A percentile compares a stretch with the other conserved stretches of the same genome.
Conservation (phyloP, 2,797 vertebrate genomes). For the Poliocrania exsul region DNA sequence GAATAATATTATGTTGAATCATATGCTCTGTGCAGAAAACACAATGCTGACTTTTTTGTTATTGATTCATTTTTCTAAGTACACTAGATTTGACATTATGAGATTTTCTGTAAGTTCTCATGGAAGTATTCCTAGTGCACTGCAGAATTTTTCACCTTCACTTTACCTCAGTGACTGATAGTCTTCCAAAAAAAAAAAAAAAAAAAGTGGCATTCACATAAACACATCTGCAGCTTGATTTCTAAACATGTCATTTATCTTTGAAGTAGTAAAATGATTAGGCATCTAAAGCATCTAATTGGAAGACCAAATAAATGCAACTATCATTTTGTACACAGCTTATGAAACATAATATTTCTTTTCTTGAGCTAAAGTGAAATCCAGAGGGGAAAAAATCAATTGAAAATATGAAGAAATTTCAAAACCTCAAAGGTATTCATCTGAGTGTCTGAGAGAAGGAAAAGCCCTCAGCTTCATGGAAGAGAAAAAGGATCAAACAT, state of each 20-base stretch:
- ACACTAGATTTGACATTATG: not conserved
- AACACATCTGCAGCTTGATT: not conserved
- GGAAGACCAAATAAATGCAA: not conserved
- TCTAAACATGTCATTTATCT: not conserved
- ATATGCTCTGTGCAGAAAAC: not conserved
- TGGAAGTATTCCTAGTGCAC: not conserved
- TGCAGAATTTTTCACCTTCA: not conserved
- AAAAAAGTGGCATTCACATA: not conserved
- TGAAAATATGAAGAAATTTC: not conserved
- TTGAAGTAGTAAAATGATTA: not conserved
- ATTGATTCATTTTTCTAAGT: not conserved
- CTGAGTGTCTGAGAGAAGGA: not conserved
- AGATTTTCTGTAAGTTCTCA: not conserved
- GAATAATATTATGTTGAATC: not conserved
- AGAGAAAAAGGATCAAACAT: not conserved
- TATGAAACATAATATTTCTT: not conserved
- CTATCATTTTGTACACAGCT: not conserved
- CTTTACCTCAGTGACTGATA: not conserved
- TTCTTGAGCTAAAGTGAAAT: not conserved
- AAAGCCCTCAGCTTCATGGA: not conserved
- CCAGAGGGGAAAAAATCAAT: not conserved
- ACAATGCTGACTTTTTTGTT: not conserved
- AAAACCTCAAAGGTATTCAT: not conserved
- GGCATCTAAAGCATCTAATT: not conserved
- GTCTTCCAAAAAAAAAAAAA: too few species aligned